Evolutionary conservation across 2,113 vertebrate genomes (phyloP), one percentile per base, ranked within the genome.

Genomic region (Oreochromis aureus): DNA sequence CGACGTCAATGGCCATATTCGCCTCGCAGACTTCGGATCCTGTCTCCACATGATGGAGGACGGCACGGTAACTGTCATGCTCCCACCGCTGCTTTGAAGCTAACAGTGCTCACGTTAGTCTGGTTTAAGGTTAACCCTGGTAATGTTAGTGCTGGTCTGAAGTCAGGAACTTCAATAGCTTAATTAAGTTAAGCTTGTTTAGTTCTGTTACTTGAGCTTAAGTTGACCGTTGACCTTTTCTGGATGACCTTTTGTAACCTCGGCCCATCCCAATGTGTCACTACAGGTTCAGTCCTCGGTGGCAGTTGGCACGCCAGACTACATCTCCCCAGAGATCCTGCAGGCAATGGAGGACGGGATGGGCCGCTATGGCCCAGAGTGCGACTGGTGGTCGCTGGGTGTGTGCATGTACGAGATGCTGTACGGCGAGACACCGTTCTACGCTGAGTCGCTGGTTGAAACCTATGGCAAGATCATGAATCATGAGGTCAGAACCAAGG

Each of bases 381-480:
- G 98, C 54, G 98, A 99, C 96, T 99, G 98, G 98, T 99, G 98
- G 98, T 99, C 98, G 3, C 93, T 99, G 85, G 98, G 98, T 0
- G 98, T 99, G 63, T 99, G 98, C 95, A 97, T 99, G 97, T 99
- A 99, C 32, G 98, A 99, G 95, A 99, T 99, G 98, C 96, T 99
- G 0, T 99, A 98, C 2, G 98, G 98, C 5, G 98, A 99, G 91
- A 99, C 98, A 0, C 98, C 98, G 0, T 99, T 99, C 90, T 99
- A 99, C 1, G 98, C 98, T 0, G 98, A 99, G 93, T 99, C 98
- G 0, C 94, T 99, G 15, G 98, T 99, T 93, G 98, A 99, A 90
- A 99, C 98, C 7, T 99, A 99, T 2, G 98, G 98, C 5, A 99
- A 99, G 96, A 99, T 99, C 94, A 99, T 99, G 98, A 99, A 99